Evolutionary conservation across 2,888 invertebrate genomes (phyloP), one percentile per base, ranked within the genome.

Genomic region (Automeris io): DNA sequence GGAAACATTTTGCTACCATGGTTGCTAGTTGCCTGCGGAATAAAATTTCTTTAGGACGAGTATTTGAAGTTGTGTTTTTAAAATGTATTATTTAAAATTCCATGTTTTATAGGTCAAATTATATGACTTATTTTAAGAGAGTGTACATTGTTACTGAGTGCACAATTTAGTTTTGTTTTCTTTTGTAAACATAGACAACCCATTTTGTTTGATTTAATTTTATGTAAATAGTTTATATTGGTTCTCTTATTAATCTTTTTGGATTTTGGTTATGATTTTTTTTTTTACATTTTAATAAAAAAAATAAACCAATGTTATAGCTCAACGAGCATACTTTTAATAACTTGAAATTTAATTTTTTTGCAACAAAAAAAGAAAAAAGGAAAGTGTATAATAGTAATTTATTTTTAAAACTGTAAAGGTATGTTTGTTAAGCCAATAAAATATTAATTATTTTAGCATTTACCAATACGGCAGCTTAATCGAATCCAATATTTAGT

Each of bases 381-480:
- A 19, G 43, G 41, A 40, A 38, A 21, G n/a, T n/a, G n/a, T n/a
- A n/a, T n/a, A n/a, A n/a, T n/a, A n/a, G n/a, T n/a, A n/a, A n/a
- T n/a, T n/a, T n/a, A n/a, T n/a, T n/a, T n/a, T n/a, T n/a, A n/a
- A 48, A n/a, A n/a, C n/a, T n/a, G 57, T 62, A 55, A 78, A 77
- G 64, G 81, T 80, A 70, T 74, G 81, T 76, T 52, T 57, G 50
- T 69, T 68, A 62, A 72, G 73, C 66, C 49, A 49, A 45, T 62
- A 70, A 76, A 74, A 62, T 60, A 49, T 59, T 61, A 67, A 70
- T 66, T 62, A 67, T 61, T 64, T 71, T 83, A 82, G 81, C 86
- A 86, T 86, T 86, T 86, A 86, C 86, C 86, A 86, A 86, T 78
- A 81, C 75, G 85, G 83, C 85, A 83, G 85, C 82, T 79, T 83